Evolutionary conservation across 1,140 invertebrate species (phyloP), one percentile per base, ranked within the genome.

Genomic region (Zaprionus taronus): DNA sequence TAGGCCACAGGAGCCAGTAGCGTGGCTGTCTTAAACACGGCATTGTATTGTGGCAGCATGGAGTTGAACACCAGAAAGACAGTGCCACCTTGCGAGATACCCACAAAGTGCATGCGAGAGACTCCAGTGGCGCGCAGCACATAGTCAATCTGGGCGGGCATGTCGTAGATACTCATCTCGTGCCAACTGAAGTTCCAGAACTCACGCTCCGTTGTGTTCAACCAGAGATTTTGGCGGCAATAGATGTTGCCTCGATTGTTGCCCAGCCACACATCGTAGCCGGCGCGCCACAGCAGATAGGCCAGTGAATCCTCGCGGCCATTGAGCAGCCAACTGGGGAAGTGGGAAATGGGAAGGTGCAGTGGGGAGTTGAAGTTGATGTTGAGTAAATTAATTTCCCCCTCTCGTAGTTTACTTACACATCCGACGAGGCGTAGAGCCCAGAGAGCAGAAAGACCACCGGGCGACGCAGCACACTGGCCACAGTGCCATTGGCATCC

Each of bases 231-330:
- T 26, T 93, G 93, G 4, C 94, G 93, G 4, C 95, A 96, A 80
- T 95, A 95, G 5, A 93, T 94, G 72, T 95, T 96, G 15, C 96
- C 96, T 34, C 96, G 92, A 26, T 94, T 94, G 85, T 97, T 97
- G 2, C 95, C 95, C 80, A 97, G 81, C 96, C 96, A 97, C 2
- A 96, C 95, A 72, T 96, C 96, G 66, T 94, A 96, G 4, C 95
- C 95, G 7, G 91, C 93, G 67, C 97, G 96, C 12, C 95, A 96
- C 47, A 97, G 91, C n/a, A 95, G 93, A 81, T 95, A 96, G 4
- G 94, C 94, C 38, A 92, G 55, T 14, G 91, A 92, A 67, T 92
- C 91, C 47, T 92, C 91, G 1, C 80, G 79, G 12, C 91, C 91
- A 51, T 92, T 92, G 1, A 92, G 73, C 53, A 92, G 55, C 91